These are phyloP conservation scores for Zelostemma sp. DNA, from an alignment of 1,140 invertebrate species.

Conservation along the genomic window DNA sequence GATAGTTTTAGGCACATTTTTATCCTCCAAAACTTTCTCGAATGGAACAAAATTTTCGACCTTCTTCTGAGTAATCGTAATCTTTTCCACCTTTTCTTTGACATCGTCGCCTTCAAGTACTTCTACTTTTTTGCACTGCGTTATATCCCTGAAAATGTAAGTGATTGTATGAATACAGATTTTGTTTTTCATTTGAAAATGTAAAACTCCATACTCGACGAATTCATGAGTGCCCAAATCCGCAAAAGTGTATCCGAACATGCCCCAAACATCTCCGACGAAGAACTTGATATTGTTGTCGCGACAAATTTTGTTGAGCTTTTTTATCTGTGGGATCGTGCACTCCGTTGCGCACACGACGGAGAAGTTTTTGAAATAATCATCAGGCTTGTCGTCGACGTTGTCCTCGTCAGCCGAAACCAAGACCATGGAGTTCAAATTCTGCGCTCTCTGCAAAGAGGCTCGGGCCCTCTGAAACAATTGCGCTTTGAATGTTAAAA, in stretches of 20 bases:
- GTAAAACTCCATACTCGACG: conserved; percentile 79
- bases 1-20: conserved; percentile 65
- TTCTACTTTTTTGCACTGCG: conserved; percentile 59
- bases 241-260: conserved; percentile 91
- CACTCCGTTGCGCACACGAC: conserved; percentile 87
- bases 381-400: conserved; percentile 75
- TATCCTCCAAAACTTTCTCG: conserved; percentile 77
- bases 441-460: conserved; percentile 81
- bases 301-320: conserved; percentile 85
- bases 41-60: conserved; percentile 77
- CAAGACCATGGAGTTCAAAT: conserved; percentile 94
- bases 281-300: conserved; percentile 87
- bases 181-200: conserved; percentile 11
- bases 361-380: conserved; percentile 85
- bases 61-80: conserved; percentile 68
- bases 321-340: conserved; percentile 77
- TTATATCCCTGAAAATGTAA: conserved; percentile 55
- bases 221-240: conserved; percentile 91
- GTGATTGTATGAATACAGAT: too few species aligned
- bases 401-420: conserved; percentile 79
- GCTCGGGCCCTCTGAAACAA: conserved; percentile 83
- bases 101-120: conserved; percentile 48
- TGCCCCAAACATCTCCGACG: conserved; percentile 93
- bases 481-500: too few species aligned
- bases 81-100: conserved; percentile 69